Evolutionary conservation across 2,888 invertebrate species (phyloP).

Genomic region (Leucophenga montana): DNA sequence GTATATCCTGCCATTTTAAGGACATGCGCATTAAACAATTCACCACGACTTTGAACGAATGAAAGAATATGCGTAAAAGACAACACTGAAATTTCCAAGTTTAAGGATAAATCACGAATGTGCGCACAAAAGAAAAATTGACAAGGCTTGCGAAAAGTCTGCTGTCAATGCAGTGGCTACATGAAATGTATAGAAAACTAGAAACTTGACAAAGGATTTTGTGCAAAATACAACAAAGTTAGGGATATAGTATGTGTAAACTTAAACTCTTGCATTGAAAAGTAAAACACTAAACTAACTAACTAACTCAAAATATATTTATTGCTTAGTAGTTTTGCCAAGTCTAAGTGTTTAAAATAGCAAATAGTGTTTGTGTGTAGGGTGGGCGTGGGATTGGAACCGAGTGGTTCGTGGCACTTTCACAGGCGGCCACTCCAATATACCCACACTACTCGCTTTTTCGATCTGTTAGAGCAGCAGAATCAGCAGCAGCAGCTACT

Average conservation of each 20-base stretch:
- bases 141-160: slow-evolving; percentile 11
- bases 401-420: not conserved
- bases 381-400: no score
- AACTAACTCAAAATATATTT: no score
- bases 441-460: not conserved
- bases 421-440: not conserved
- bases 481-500: slow-evolving; percentile 6
- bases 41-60: slow-evolving; percentile 39
- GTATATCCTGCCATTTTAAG: slow-evolving; percentile 27
- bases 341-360: no score
- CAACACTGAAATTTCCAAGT: slow-evolving; percentile 53
- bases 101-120: slow-evolving; percentile 60
- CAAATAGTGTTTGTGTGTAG: no score
- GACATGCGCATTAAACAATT: slow-evolving; percentile 54
- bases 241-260: no score
- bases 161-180: no score
- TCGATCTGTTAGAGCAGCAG: not conserved
- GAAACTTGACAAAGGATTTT: not conserved
- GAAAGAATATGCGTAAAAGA: slow-evolving; percentile 12
- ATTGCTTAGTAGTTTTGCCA: no score
- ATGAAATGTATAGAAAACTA: not conserved
- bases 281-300: no score
- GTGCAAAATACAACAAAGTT: no score
- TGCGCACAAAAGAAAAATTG: slow-evolving; percentile 19
- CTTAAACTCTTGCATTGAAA: no score